Conservation (phyloP, 1,140 invertebrate genomes). For the Meloidogyne floridensis region DNA sequence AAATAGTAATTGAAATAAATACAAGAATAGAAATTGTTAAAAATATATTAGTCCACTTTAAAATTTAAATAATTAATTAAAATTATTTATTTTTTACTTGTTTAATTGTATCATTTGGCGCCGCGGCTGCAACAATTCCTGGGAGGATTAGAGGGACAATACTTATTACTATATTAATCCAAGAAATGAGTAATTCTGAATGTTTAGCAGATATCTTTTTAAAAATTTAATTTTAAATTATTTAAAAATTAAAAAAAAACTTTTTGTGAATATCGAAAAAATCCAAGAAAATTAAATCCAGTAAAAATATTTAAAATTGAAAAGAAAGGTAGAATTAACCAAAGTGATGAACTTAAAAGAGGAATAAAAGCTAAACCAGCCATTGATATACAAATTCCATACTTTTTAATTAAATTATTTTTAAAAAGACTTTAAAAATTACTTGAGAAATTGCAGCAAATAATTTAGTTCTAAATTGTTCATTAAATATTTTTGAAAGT, state of each 20-base stretch:
- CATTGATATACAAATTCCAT: not conserved
- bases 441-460: slow-evolving; percentile 16
- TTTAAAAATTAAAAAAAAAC: not conserved
- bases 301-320: not conserved
- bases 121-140: too few relatives aligned
- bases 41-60: not conserved
- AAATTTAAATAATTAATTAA: not conserved
- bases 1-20: not conserved
- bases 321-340: not conserved
- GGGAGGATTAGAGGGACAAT: not conserved
- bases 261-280: not conserved
- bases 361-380: not conserved
- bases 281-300: not conserved
- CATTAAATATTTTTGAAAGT: slow-evolving; percentile 16
- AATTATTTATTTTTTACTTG: not conserved
- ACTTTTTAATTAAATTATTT: not conserved
- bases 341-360: not conserved
- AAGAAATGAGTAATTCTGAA: not conserved
- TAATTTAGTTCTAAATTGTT: slow-evolving; percentile 8
- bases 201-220: not conserved
- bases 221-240: not conserved
- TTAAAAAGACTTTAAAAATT: not conserved
- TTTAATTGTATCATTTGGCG: not conserved
- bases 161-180: not conserved
- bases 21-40: not conserved